Evolutionary conservation across 2,113 vertebrate species (phyloP), one percentile per base, ranked within the genome.

Genomic region (Syngnathus floridae): DNA sequence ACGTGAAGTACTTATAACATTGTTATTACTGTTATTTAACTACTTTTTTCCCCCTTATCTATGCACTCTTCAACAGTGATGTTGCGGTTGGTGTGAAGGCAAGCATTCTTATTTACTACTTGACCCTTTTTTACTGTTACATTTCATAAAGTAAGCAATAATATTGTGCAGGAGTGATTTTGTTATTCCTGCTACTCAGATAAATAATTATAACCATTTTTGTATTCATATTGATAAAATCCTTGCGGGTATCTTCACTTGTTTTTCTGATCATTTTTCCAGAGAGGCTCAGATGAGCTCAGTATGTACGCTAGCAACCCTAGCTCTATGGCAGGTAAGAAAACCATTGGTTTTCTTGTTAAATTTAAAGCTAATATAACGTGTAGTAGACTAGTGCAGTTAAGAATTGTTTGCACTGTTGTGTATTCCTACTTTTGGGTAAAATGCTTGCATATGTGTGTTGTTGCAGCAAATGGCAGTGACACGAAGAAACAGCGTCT

Each of bases 201-300:
- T 35, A 13, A 26, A 56, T 35, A 14, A 35, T 3, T 4, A 56
- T 31, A 12, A 56, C 3, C 22, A 55, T 4, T 54, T 54, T 31
- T 31, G 26, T 31, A 31, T 31, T 31, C 26, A 26, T 13, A 1
- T 26, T 55, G 10, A 55, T 55, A 26, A 55, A 31, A 55, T 12
- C 22, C 17, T 59, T 40, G 7, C 31, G 40, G 16, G 36, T n/a
- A 37, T 2, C 13, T 49, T 21, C 5, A 48, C 10, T 21, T 62
- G 0, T 43, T 14, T 26, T 37, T 40, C 0, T 54, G 3, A 46
- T 36, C 46, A 38, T 56, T 22, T 16, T 54, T 2, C 71, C 87
- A 98, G 96, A 96, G 95, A 93, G 94, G 95, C 93, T 98, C 96
- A 90, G 96, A 99, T 90, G 96, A 99, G 90, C 93, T 99, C 87